These are phyloP conservation scores for Diarsia rubi DNA, from an alignment of 2,888 invertebrate species.

Conservation along the genomic window DNA sequence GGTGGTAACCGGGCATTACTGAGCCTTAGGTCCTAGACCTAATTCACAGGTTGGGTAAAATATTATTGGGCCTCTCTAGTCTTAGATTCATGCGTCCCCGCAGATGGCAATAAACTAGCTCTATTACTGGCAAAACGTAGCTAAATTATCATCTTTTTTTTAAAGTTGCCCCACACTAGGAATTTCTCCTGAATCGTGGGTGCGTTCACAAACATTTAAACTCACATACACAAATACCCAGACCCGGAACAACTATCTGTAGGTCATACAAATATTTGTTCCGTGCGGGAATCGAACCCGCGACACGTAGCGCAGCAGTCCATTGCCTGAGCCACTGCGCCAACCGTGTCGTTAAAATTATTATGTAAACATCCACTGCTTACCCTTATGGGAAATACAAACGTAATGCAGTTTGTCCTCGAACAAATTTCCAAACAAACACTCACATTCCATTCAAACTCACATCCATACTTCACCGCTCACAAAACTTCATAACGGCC, in stretches of 20 bases:
- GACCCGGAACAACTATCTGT: too few relatives aligned
- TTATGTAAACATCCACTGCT: not conserved
- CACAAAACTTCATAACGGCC: slow-evolving; percentile 25
- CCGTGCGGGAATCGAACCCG: too few relatives aligned
- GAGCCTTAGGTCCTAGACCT: not conserved
- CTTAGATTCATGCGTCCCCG: not conserved
- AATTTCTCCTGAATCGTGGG: too few relatives aligned
- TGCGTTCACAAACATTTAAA: too few relatives aligned
- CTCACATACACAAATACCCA: too few relatives aligned
- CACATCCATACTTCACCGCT: slow-evolving; percentile 16
- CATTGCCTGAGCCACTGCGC: too few relatives aligned
- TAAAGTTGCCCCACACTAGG: too few relatives aligned
- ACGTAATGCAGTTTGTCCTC: not conserved
- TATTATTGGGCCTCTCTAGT: not conserved
- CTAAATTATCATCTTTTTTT: too few relatives aligned
- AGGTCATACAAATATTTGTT: too few relatives aligned
- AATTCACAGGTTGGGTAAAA: too few relatives aligned
- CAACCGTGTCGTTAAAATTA: too few relatives aligned
- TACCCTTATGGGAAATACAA: not conserved
- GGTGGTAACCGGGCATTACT: not conserved
- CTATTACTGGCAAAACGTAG: not conserved
- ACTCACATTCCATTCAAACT: not conserved
- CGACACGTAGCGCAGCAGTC: too few relatives aligned
- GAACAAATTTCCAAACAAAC: not conserved
- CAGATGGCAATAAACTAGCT: not conserved